Conservation (phyloP, 1,140 invertebrate genomes). For the Oncopodura yosiiana region DNA sequence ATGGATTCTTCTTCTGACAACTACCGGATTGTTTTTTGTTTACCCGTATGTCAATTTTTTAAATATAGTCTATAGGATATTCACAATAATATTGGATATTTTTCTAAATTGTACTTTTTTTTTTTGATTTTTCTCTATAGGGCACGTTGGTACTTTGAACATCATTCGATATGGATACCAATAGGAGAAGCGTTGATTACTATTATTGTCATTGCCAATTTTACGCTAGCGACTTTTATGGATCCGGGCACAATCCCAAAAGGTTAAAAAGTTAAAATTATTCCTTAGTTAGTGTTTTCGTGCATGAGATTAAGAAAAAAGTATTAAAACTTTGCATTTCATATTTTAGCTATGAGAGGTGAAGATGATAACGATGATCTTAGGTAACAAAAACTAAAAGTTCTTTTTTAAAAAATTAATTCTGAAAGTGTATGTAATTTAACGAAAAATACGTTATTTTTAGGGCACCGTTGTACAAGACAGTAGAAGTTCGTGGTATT, state of each 20-base stretch:
- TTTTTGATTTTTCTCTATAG: slow-evolving; percentile 59
- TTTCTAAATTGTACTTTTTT: not conserved
- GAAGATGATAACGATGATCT: slow-evolving; percentile 96
- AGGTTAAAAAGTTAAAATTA: slow-evolving; percentile 51
- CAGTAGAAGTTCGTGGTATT: slow-evolving; percentile 95
- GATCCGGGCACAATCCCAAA: slow-evolving; percentile 98
- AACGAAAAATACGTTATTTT: too few relatives aligned
- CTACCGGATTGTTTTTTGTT: slow-evolving; percentile 87
- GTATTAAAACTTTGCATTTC: slow-evolving; percentile 7
- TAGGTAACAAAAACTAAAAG: too few relatives aligned
- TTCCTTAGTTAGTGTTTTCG: not conserved
- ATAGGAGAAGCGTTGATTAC: slow-evolving; percentile 87
- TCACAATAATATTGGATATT: not conserved
- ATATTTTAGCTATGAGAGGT: slow-evolving; percentile 71
- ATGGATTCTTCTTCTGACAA: slow-evolving; percentile 81
- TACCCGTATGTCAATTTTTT: slow-evolving; percentile 73
- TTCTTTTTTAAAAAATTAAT: too few relatives aligned
- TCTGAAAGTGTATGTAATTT: too few relatives aligned
- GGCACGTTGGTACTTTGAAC: slow-evolving; percentile 67
- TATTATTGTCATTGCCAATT: slow-evolving; percentile 95
- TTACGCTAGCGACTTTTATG: slow-evolving; percentile 97
- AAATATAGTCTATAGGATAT: too few relatives aligned
- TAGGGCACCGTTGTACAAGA: slow-evolving; percentile 94
- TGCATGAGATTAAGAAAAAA: not conserved
- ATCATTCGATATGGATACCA: slow-evolving; percentile 75